Evolutionary conservation across 2,888 invertebrate species (phyloP).

Genomic region (Vanessa cardui): DNA sequence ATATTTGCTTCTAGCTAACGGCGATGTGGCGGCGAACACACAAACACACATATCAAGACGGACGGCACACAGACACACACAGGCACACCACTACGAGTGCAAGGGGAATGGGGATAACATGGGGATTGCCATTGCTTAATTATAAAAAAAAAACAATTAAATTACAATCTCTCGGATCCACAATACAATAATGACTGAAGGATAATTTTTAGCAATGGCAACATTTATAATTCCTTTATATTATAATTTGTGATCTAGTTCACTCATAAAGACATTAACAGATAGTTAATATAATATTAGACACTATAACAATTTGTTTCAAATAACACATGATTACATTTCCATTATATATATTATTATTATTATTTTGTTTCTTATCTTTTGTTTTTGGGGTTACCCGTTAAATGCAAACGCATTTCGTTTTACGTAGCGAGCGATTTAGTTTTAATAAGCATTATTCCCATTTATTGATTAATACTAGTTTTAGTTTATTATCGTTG

Average conservation of each 20-base stretch:
- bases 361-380: conserved; percentile 50
- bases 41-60: conserved; percentile 81
- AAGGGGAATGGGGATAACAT: conserved; percentile 50
- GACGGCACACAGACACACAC: conserved; percentile 77
- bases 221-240: conserved; percentile 74
- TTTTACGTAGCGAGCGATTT: conserved; percentile 61
- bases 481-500: conserved; percentile 44
- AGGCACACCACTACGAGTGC: conserved; percentile 69
- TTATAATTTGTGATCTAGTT: conserved; percentile 75
- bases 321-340: conserved; percentile 69
- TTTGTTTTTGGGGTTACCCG: conserved; percentile 53
- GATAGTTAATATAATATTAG: conserved; percentile 72
- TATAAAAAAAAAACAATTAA: conserved; percentile 34
- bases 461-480: conserved; percentile 64
- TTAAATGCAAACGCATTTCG: conserved; percentile 67
- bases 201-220: conserved; percentile 62
- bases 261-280: conserved; percentile 82
- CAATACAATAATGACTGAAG: conserved; percentile 27
- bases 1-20: conserved; percentile 81
- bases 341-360: conserved; percentile 55
- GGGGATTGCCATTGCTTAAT: conserved; percentile 60
- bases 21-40: conserved; percentile 73
- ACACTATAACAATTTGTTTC: conserved; percentile 61
- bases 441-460: conserved; percentile 78
- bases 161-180: conserved; percentile 34